These are phyloP conservation scores for Cistogaster globosa DNA, from an alignment of 2,888 invertebrate species.

Conservation along the genomic window DNA sequence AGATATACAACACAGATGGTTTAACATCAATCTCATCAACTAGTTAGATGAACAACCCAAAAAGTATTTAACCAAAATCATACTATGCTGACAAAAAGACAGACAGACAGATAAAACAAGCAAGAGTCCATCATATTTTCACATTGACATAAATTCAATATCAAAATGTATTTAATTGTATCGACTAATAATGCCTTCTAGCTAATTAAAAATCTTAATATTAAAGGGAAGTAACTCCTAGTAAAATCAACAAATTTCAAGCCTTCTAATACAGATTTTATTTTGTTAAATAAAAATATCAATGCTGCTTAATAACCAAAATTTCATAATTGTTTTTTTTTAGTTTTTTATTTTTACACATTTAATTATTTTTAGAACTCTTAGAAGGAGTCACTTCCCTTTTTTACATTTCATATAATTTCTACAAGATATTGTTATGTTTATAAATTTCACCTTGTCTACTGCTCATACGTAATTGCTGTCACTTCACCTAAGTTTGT, in stretches of 20 bases:
- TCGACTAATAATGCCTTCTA: constrained; percentile 7
- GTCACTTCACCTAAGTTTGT: constrained; percentile 19
- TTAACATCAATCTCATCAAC: constrained; percentile 3
- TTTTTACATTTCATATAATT: neutral
- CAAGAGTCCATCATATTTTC: constrained; percentile 39
- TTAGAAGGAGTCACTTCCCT: neutral
- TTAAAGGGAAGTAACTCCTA: constrained; percentile 18
- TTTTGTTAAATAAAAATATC: too few species aligned
- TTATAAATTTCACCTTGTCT: constrained; percentile 26
- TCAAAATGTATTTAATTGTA: constrained; percentile 45
- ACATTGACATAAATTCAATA: constrained; percentile 58
- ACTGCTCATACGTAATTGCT: constrained; percentile 25
- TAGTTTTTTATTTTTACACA: too few species aligned
- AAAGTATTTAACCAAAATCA: neutral
- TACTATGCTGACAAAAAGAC: neutral
- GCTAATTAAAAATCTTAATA: constrained; percentile 41
- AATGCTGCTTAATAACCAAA: too few species aligned
- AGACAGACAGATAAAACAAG: neutral
- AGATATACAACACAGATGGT: neutral
- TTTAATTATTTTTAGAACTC: neutral
- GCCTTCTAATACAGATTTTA: too few species aligned
- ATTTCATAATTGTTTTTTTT: too few species aligned
- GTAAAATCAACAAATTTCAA: neutral
- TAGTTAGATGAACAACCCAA: constrained; percentile 8
- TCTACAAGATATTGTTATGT: constrained; percentile 8